Base-by-base conservation (phyloP, 2,797 vertebrate species). In the Smutsia temminckii region DNA sequence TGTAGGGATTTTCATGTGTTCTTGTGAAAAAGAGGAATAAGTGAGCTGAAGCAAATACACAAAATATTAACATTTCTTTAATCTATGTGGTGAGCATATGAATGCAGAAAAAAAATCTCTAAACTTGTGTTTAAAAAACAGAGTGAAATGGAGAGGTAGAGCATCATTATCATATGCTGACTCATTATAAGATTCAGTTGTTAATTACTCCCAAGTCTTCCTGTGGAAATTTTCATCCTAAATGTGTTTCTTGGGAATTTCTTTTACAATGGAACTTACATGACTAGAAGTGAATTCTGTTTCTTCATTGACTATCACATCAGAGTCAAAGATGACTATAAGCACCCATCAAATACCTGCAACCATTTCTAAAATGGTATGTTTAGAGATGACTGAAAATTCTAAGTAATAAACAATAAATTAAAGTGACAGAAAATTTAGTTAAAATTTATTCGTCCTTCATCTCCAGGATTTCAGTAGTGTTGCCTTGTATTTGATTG, bases 311-410 rank as follows among this genome's bases (percentile, higher is more conserved):
- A 27, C 49, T 74, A 20, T 53, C 46, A 34, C 46, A 23, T 51
- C 34, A 16, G 10, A 49, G 32, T 89, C 59, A 92, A 81, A 57
- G 79, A 78, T 89, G 96, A 49, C 51, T 37, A 59, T 66, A 93
- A 57, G 51, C 6, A 59, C 86, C 69, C 93, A 93, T 89, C 8
- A 42, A 79, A 74, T 74, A 53, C 17, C 92, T 91, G 61, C 77
- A 96, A 89, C 21, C 83, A 91, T 74, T 42, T 85, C 78, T 91
- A 57, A 71, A 66, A 83, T 64, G 46, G 85, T 53, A 96, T 91
- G 61, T 79, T 80, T 89, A 95, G 55, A 91, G 37, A 91, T 89
- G 59, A 75, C 51, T 93, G 55, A 93, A 96, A 97, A 92, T 53
- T 51, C 78, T 79, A 96, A 94, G 71, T 84, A 94, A 91, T 79